phyloP scores from a whole-genome alignment of 1,140 invertebrate genomes.

The Macrotrachela quadricornifera region DNA sequence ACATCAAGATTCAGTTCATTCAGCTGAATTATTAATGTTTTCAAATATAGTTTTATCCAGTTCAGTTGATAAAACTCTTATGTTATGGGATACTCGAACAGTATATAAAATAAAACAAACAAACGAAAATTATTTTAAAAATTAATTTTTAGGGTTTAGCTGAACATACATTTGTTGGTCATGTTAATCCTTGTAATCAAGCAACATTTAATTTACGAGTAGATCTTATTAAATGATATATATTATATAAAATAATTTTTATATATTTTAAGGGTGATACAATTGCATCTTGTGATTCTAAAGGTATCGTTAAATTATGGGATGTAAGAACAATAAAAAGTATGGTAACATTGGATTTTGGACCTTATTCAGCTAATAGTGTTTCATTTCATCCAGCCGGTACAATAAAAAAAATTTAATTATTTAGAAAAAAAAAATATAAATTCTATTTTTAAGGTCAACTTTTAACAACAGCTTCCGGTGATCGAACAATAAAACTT shows the following conservation, averaged over 20 bases:
- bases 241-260: conserved; percentile 4
- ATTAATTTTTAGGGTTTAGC: conserved; percentile 20
- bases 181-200: conserved; percentile 28
- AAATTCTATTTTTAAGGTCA: conserved; percentile 12
- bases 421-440: neutral
- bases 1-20: conserved; percentile 30
- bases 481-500: conserved; percentile 26
- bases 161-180: conserved; percentile 30
- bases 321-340: conserved; percentile 24
- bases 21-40: conserved; percentile 26
- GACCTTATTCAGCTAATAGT: conserved; percentile 26
- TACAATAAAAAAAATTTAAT: conserved; percentile 5
- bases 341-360: conserved; percentile 17
- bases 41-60: conserved; percentile 27
- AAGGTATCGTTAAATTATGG: conserved; percentile 29
- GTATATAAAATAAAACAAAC: conserved; percentile 11
- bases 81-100: conserved; percentile 29
- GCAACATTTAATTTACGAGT: conserved; percentile 24
- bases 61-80: conserved; percentile 30
- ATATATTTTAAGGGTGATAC: conserved; percentile 21
- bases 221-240: conserved; percentile 6
- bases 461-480: conserved; percentile 22
- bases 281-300: conserved; percentile 28
- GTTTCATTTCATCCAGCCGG: conserved; percentile 26
- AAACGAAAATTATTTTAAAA: neutral